Evolutionary conservation across 1,140 invertebrate genomes (phyloP).

Genomic region (Drosophila repleta): DNA sequence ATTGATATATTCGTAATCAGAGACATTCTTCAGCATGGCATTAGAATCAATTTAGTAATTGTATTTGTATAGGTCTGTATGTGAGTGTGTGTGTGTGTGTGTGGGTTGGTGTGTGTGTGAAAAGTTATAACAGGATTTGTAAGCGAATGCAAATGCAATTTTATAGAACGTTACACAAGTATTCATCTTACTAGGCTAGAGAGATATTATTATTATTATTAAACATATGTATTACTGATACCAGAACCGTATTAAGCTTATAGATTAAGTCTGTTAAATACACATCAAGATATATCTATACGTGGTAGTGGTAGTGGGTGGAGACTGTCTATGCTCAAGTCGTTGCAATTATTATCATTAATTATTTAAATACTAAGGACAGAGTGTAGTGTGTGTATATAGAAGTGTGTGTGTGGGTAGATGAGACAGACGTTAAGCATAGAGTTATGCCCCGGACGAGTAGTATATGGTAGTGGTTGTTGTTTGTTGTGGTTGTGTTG

Average conservation of each 20-base stretch:
- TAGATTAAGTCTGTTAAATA: slow-evolving; percentile 64
- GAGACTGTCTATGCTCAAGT: slow-evolving; percentile 10
- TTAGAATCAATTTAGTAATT: slow-evolving; percentile 50
- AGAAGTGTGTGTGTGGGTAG: slow-evolving; percentile 18
- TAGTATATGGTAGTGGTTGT: slow-evolving; percentile 23
- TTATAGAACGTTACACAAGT: slow-evolving; percentile 64
- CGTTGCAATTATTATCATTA: slow-evolving; percentile 12
- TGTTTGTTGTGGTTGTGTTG: slow-evolving; percentile 35
- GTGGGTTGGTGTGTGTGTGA: slow-evolving; percentile 23
- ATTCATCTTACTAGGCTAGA: slow-evolving; percentile 64
- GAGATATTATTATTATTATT: slow-evolving; percentile 42
- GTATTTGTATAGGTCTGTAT: slow-evolving; percentile 15
- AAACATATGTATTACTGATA: slow-evolving; percentile 62
- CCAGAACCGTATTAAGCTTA: slow-evolving; percentile 76
- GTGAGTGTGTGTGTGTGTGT: slow-evolving; percentile 18
- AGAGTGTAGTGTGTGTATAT: neutral
- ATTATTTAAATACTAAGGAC: slow-evolving; percentile 11
- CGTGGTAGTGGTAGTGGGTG: slow-evolving; percentile 10
- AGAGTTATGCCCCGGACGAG: slow-evolving; percentile 35
- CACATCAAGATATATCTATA: slow-evolving; percentile 26
- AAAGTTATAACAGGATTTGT: slow-evolving; percentile 22
- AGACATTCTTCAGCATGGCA: slow-evolving; percentile 49
- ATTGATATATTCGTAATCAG: slow-evolving; percentile 15
- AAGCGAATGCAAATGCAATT: slow-evolving; percentile 78
- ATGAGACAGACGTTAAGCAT: slow-evolving; percentile 45